Conservation (phyloP, 2,888 invertebrate species). For the Chrysina gloriosa region DNA sequence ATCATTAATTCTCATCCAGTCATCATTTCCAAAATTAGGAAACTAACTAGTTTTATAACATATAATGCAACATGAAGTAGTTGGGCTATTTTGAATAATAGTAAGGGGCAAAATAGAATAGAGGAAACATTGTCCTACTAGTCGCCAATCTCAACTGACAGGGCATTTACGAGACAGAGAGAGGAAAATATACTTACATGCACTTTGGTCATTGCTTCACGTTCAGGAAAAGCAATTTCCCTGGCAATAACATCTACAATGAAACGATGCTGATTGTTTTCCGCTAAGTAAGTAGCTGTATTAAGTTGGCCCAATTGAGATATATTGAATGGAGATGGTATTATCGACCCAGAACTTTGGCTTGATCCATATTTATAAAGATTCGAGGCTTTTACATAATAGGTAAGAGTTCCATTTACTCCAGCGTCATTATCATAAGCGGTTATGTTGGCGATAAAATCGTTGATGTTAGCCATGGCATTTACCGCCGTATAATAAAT, state of each 20-base stretch:
- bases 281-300: conserved; percentile 86
- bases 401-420: conserved; percentile 84
- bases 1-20: too few relatives aligned
- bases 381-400: conserved; percentile 84
- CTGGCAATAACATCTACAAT: conserved; percentile 85
- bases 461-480: conserved; percentile 81
- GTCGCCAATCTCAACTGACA: too few relatives aligned
- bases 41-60: too few relatives aligned
- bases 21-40: too few relatives aligned
- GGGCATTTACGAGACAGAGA: too few relatives aligned
- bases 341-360: conserved; percentile 84
- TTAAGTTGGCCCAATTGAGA: conserved; percentile 77
- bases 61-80: too few relatives aligned
- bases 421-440: conserved; percentile 88
- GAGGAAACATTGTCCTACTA: too few relatives aligned
- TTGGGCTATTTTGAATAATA: too few relatives aligned
- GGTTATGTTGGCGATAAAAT: conserved; percentile 78
- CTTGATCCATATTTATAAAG: conserved; percentile 83
- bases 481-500: conserved; percentile 72
- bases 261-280: conserved; percentile 90
- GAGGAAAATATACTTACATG: conserved; percentile 77
- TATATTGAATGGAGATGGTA: conserved; percentile 88
- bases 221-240: conserved; percentile 81
- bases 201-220: conserved; percentile 81
- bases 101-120: too few relatives aligned